These are phyloP conservation scores for Parauchenoglanis punctatus DNA, from an alignment of 2,797 vertebrate species.

Conservation along the genomic window DNA sequence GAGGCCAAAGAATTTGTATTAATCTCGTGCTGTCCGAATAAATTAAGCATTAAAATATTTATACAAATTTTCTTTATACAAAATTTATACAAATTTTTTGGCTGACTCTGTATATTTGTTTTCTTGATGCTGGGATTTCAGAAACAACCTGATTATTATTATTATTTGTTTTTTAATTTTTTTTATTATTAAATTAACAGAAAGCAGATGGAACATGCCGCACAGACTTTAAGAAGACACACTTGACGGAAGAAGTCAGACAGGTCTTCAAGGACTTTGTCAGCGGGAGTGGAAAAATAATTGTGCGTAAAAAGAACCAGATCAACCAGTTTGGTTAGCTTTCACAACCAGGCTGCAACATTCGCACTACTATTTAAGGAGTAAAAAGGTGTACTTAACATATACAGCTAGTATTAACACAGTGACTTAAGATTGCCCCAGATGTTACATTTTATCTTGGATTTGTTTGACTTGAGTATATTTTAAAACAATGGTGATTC, in stretches of 20 bases:
- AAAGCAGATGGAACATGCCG: conserved; percentile 91
- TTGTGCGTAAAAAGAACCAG: conserved; percentile 76
- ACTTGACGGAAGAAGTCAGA: conserved; percentile 85
- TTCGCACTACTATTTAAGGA: neutral
- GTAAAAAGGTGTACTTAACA: neutral
- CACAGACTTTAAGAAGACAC: conserved; percentile 96
- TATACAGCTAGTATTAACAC: neutral
- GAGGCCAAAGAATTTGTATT: too few species aligned
- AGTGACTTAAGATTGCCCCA: neutral
- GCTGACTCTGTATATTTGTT: too few species aligned
- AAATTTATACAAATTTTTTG: too few species aligned
- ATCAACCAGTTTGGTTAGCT: conserved; percentile 38
- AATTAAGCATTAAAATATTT: too few species aligned
- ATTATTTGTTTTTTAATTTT: neutral
- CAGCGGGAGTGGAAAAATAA: conserved; percentile 80
- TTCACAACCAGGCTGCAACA: neutral
- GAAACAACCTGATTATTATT: neutral
- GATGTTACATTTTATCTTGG: neutral
- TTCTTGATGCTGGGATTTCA: neutral
- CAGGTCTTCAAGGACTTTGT: conserved; percentile 89
- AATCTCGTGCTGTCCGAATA: too few species aligned
- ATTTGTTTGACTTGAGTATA: neutral
- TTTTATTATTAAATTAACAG: conserved; percentile 64
- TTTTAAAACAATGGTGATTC: neutral
- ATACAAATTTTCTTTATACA: too few species aligned